phyloP scores from a whole-genome alignment of 2,113 vertebrate species.

The Oreotrochilus melanogaster region DNA sequence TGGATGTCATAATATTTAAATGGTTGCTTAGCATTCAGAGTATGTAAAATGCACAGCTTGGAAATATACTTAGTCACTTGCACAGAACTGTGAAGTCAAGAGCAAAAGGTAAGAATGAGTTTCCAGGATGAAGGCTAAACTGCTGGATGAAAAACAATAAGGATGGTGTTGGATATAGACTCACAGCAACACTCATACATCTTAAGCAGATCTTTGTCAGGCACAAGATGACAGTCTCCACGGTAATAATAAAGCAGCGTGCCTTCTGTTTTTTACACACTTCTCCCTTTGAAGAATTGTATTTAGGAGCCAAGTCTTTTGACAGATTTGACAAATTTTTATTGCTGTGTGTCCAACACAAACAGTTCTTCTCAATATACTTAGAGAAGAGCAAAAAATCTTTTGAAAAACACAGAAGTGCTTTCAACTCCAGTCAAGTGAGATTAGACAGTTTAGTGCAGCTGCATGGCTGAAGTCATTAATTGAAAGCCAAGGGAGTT shows the following conservation, averaged over 20 bases:
- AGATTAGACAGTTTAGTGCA: slow-evolving; percentile 44
- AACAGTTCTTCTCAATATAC: slow-evolving; percentile 25
- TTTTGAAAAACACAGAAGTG: not conserved
- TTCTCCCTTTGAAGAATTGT: slow-evolving; percentile 19
- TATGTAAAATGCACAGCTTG: slow-evolving; percentile 1
- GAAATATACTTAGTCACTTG: not conserved
- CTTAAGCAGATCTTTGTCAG: slow-evolving; percentile 28
- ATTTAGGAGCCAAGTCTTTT: slow-evolving; percentile 38
- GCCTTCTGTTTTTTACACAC: slow-evolving; percentile 4
- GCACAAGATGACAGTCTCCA: not conserved
- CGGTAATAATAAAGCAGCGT: not conserved
- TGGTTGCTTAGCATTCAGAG: not conserved
- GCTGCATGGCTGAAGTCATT: slow-evolving; percentile 51
- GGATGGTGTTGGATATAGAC: not conserved
- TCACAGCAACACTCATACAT: not conserved
- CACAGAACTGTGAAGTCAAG: slow-evolving; percentile 14
- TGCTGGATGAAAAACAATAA: slow-evolving; percentile 23
- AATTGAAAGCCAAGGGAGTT: slow-evolving; percentile 73
- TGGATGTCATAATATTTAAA: slow-evolving; percentile 33
- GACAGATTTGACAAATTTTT: slow-evolving; percentile 56
- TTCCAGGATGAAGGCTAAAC: slow-evolving; percentile 2
- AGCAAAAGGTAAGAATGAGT: not conserved
- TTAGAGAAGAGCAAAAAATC: not conserved
- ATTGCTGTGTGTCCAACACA: slow-evolving; percentile 42
- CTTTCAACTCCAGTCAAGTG: not conserved